Evolutionary conservation across 2,888 invertebrate species (phyloP).

Genomic region (Perizoma flavofasciatum): DNA sequence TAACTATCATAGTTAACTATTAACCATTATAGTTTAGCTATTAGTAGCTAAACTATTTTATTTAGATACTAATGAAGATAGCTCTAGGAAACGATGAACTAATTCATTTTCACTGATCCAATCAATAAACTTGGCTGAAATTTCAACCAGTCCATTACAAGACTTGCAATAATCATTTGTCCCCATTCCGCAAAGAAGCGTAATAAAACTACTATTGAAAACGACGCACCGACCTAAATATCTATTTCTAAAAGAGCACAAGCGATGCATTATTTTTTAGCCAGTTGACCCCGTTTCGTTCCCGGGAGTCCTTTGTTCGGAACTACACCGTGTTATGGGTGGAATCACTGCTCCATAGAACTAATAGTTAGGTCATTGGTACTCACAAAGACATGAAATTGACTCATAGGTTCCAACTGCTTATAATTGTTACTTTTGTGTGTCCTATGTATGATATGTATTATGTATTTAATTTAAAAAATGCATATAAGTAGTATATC

Average conservation of each 20-base stretch:
- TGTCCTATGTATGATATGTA: too few relatives aligned
- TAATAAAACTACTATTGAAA: conserved; percentile 15
- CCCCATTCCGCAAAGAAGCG: conserved; percentile 17
- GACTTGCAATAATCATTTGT: conserved; percentile 23
- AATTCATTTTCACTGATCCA: too few relatives aligned
- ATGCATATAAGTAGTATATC: too few relatives aligned
- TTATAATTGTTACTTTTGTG: too few relatives aligned
- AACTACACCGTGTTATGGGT: conserved; percentile 13
- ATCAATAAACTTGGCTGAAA: background rate
- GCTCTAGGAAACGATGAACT: too few relatives aligned
- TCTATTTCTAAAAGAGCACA: conserved; percentile 76
- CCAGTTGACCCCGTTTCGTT: conserved; percentile 63
- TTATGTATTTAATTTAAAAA: too few relatives aligned
- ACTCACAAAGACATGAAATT: conserved; percentile 4
- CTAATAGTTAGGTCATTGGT: conserved; percentile 1
- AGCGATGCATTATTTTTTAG: conserved; percentile 77
- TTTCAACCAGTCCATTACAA: background rate
- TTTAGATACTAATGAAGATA: too few relatives aligned
- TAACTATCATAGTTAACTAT: too few relatives aligned
- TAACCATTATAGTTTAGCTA: too few relatives aligned
- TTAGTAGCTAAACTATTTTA: too few relatives aligned
- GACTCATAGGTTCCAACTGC: background rate
- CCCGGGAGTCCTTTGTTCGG: conserved; percentile 15
- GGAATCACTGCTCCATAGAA: conserved; percentile 1
- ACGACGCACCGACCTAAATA: conserved; percentile 63